phyloP scores from a whole-genome alignment of 2,113 vertebrate genomes.

The Myrmecophaga tridactyla region DNA sequence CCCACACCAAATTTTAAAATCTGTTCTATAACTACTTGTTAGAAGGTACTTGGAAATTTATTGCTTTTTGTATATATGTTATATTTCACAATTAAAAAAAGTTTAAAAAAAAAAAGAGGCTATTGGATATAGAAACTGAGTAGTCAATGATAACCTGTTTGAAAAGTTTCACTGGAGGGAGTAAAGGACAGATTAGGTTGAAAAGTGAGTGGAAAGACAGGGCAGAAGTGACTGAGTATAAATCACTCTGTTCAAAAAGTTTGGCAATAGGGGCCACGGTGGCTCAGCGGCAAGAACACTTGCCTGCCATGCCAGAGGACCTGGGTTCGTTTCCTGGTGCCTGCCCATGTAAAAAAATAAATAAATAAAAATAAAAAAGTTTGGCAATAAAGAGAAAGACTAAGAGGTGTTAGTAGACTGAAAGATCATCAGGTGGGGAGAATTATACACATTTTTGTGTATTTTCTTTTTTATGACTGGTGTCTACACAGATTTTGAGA shows the following conservation, averaged over 20 bases:
- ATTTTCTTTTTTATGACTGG: background rate
- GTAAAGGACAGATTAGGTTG: background rate
- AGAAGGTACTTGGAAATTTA: too few relatives aligned
- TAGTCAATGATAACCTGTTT: background rate
- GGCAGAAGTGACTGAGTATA: background rate
- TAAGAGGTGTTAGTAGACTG: background rate
- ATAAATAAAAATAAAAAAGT: too few relatives aligned
- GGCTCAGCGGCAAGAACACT: too few relatives aligned
- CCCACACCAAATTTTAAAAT: too few relatives aligned
- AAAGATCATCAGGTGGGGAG: background rate
- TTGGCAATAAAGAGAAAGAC: background rate
- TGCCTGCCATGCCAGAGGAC: too few relatives aligned
- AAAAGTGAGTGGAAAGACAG: conserved; percentile 8
- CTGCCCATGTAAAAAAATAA: too few relatives aligned
- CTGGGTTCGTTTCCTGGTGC: too few relatives aligned
- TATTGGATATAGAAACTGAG: background rate
- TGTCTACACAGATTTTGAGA: background rate
- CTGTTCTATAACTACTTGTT: too few relatives aligned
- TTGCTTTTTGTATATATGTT: too few relatives aligned
- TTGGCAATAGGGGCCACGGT: too few relatives aligned
- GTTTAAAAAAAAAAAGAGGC: too few relatives aligned
- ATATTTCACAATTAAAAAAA: too few relatives aligned
- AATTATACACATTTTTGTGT: background rate
- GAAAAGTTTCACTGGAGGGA: background rate
- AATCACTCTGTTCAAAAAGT: background rate